A percentile compares a stretch with the other conserved stretches of the same genome.
Evolutionary conservation across 2,797 vertebrate genomes (phyloP).

Genomic region (Halcyon leucocephala): DNA sequence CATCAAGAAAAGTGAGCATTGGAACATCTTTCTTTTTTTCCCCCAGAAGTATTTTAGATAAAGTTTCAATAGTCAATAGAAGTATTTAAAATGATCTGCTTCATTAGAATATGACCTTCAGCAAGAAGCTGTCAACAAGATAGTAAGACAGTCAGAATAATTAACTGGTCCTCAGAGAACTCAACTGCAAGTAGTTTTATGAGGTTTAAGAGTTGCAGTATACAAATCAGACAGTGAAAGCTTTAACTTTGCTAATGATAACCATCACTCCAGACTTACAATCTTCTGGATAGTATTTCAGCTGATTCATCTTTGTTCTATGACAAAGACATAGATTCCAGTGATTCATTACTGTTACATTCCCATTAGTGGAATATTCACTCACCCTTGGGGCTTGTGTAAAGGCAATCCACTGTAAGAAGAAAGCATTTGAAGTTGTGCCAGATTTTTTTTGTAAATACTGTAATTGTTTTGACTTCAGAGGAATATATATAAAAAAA

Average conservation of each 20-base stretch:
- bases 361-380: background rate
- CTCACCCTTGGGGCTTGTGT: background rate
- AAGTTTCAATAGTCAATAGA: conserved; percentile 2
- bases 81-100: conserved; percentile 3
- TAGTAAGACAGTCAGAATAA: conserved; percentile 24
- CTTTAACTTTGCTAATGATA: conserved; percentile 51
- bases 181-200: background rate
- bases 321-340: conserved; percentile 21
- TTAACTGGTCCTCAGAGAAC: conserved; percentile 25
- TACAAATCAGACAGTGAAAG: conserved; percentile 48
- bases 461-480: background rate
- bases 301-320: conserved; percentile 54
- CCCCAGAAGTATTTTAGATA: background rate
- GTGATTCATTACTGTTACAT: conserved; percentile 39
- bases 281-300: conserved; percentile 24
- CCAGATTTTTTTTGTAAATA: background rate
- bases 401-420: background rate
- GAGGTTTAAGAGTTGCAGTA: conserved; percentile 9
- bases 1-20: background rate
- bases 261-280: background rate
- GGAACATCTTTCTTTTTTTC: background rate
- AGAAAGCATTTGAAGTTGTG: background rate
- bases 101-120: conserved; percentile 47
- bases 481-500: background rate
- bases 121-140: conserved; percentile 2